Evolutionary conservation across 2,888 invertebrate species (phyloP).

Genomic region (Julus scandinavius): DNA sequence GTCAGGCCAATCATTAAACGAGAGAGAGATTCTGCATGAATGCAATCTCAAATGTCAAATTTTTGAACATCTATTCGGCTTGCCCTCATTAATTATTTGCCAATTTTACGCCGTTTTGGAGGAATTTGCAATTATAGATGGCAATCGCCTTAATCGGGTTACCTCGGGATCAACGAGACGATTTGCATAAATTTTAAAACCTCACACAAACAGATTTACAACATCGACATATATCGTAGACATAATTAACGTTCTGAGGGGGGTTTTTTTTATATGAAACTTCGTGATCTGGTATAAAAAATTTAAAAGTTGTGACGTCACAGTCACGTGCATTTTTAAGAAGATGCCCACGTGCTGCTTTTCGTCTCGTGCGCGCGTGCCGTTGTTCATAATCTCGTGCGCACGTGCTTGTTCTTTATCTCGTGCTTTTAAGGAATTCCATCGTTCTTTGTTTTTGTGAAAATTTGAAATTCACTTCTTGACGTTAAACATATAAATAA

Average conservation of each 20-base stretch:
- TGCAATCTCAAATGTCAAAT: slow-evolving; percentile 24
- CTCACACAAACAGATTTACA: slow-evolving; percentile 30
- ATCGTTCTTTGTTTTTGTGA: too few species aligned
- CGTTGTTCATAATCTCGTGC: too few species aligned
- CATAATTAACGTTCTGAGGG: background rate
- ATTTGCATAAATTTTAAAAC: slow-evolving; percentile 27
- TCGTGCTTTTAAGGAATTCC: too few species aligned
- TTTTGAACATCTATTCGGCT: slow-evolving; percentile 25
- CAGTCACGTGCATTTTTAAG: background rate
- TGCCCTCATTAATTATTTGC: slow-evolving; percentile 39
- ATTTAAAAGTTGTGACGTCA: background rate
- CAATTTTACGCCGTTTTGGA: slow-evolving; percentile 35
- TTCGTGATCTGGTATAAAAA: background rate
- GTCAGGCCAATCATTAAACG: slow-evolving; percentile 34
- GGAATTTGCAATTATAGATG: slow-evolving; percentile 36
- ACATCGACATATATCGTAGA: background rate
- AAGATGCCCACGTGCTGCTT: too few species aligned
- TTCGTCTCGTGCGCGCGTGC: too few species aligned
- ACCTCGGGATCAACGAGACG: background rate
- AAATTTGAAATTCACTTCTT: too few species aligned
- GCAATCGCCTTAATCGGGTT: slow-evolving; percentile 19
- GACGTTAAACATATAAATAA: too few species aligned
- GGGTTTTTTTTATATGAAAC: background rate
- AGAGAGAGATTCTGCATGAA: background rate
- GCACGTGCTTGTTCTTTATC: too few species aligned